Evolutionary conservation across 2,113 vertebrate species (phyloP), one percentile per base, ranked within the genome.

Genomic region (Osmerus mordax): DNA sequence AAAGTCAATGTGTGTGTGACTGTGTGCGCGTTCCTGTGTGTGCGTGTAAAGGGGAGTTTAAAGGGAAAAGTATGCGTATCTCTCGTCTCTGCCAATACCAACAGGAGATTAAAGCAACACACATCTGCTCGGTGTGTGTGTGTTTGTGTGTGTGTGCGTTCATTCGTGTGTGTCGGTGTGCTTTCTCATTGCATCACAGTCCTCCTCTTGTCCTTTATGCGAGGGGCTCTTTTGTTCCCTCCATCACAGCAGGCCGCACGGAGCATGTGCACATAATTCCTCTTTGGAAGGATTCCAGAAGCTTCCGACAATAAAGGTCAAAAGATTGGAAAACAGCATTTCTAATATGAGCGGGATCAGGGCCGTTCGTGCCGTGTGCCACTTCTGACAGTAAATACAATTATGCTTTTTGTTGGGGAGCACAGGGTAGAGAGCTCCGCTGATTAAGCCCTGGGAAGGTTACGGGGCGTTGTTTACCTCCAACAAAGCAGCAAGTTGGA

Each of bases 301-400:
- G 62, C n/a, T 60, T 60, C 74, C 77, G 84, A 81, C 80, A 74
- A 41, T 2, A 80, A 86, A 85, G 78, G 83, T 87, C 79, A 77
- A 25, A 65, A 2, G 53, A 70, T 79, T 76, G 71, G 70, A 53
- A 61, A 25, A 6, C 3, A 14, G 16, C 21, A 62, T 62, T 15
- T 15, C 6, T 8, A 56, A 15, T 19, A 4, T 55, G 18, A 61
- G 19, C 19, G 25, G 59, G 25, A 28, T 19, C 23, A 23, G 23
- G 23, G 23, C 23, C 23, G 2, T 23, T 23, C 23, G 23, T 23
- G 23, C 23, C 23, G 23, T 32, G 5, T 9, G 36, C 36, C 36
- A 41, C 36, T 41, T 41, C 36, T 41, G 36, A 41, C 36, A 3
- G 32, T 32, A 32, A 32, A 32, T 6, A 32, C 32, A 32, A 32